Base-by-base conservation (phyloP, 2,888 invertebrate species). In the Bugula neritina region DNA sequence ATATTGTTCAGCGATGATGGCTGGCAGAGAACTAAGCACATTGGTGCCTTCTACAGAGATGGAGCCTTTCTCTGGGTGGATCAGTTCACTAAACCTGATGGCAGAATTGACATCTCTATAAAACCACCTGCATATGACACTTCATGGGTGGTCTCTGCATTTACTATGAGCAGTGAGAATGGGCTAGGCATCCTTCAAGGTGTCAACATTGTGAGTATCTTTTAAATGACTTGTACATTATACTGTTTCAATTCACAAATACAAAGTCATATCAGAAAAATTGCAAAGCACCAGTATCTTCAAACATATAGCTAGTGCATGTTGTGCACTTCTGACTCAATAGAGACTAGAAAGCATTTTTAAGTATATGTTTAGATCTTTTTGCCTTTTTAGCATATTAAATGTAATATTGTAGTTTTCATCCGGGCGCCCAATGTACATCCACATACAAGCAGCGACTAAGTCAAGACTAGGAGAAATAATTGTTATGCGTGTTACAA, bases 381-480 rank as follows among this genome's bases (percentile, higher is more conserved):
- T n/a, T n/a, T n/a, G n/a, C n/a, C n/a, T n/a, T n/a, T n/a, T n/a
- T n/a, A n/a, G n/a, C n/a, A n/a, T n/a, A n/a, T n/a, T n/a, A n/a
- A n/a, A n/a, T n/a, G n/a, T n/a, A n/a, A n/a, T 29, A 63, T 63
- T 63, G 3, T 85, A 92, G 89, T 94, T 94, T 83, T 90, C 91
- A 34, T 94, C 93, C n/a, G 91, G 93, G 0, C 87, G 94, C 54
- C 94, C 95, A 23, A 94, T 97, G 88, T 96, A 92, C 86, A 94
- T 96, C 77, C 92, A 92, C 79, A 91, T 95, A 70, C 96, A 97
- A 83, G 93, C 94, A 87, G 95, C 96, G 0, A 88, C 87, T 0
- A 85, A 87, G 35, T 91, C 92, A 78, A 89, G 91, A 54, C 92
- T 94, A 82, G 96, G 96, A 2, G 96, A 97, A 85, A 95, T 96